Evolutionary conservation across 2,797 vertebrate species (phyloP), one percentile per base, ranked within the genome.

Genomic region (Neostethus bicornis): DNA sequence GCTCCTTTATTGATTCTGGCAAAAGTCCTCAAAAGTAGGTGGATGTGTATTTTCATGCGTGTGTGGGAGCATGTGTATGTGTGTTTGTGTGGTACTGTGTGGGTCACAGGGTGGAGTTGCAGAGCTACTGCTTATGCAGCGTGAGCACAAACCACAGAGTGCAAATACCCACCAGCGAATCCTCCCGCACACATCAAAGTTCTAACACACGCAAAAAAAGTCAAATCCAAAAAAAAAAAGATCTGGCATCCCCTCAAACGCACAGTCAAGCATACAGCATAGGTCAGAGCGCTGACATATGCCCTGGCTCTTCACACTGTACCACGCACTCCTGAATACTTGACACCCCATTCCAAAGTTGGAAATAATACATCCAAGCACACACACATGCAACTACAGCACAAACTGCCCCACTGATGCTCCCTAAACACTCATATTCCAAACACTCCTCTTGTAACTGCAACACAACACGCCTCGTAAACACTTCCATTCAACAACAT

Each of bases 1-100:
- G 83, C 83, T 66, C 51, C 72, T 81, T 52, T 89, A 92, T 89
- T 87, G 91, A 90, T 90, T 85, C 68, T 74, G 77, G 91, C 90
- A 87, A 82, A 76, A 70, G 63, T 81, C 81, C 87, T 81, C 66
- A 77, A 7, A 67, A 84, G 84, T 87, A 81, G 86, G 79, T 73
- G 77, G 81, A 75, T 74, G 65, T 67, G 61, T 66, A 62, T 64
- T 24, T 14, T 32, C 26, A 6, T 26, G 25, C 26, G 5, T 26
- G 25, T 61, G 44, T 42, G 52, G 20, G 11, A 0, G 24, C 39
- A 55, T 23, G 19, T 73, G 65, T 59, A n/a, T n/a, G 62, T 42
- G 59, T 29, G 65, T 25, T 24, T 46, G 70, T 60, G 52, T 51
- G 48, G 19, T 43, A 66, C 21, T 29, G 60, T 69, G 71, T 51